Evolutionary conservation across 2,797 vertebrate species (phyloP).

Genomic region (Gastrophryne carolinensis): DNA sequence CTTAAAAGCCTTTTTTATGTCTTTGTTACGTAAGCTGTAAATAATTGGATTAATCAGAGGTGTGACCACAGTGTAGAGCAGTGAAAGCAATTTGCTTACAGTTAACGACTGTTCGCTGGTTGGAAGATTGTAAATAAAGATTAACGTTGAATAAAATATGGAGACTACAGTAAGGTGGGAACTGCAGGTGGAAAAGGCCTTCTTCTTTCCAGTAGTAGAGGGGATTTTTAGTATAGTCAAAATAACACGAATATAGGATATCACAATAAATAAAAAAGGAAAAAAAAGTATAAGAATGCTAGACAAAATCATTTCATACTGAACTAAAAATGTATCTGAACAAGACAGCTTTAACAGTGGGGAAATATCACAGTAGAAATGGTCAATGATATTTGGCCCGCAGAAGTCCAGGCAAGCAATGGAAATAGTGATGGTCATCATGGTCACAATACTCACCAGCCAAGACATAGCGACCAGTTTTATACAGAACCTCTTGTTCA

Average conservation of each 20-base stretch:
- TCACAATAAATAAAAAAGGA: neutral
- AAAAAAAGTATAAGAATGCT: neutral
- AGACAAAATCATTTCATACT: neutral
- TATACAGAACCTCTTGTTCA: conserved; percentile 31
- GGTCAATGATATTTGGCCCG: neutral
- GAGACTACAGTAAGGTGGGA: conserved; percentile 34
- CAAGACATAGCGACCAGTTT: conserved; percentile 13
- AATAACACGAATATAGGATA: conserved; percentile 16
- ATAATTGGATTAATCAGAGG: conserved; percentile 38
- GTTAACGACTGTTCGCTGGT: neutral
- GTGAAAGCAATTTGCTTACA: conserved; percentile 7
- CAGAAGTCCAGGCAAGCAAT: neutral
- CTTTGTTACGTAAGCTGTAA: conserved; percentile 34
- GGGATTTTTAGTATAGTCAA: conserved; percentile 26
- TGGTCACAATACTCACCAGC: conserved; percentile 20
- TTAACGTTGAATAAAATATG: conserved; percentile 17
- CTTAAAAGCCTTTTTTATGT: neutral
- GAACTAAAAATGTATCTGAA: neutral
- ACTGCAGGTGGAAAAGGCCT: conserved; percentile 36
- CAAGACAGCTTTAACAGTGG: conserved; percentile 31
- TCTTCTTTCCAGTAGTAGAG: neutral
- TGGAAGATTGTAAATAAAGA: conserved; percentile 22
- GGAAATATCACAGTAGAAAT: conserved; percentile 42
- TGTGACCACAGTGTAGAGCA: conserved; percentile 19
- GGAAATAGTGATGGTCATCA: conserved; percentile 44